Evolutionary conservation across 2,888 invertebrate genomes (phyloP).

Genomic region (Furcula furcula): DNA sequence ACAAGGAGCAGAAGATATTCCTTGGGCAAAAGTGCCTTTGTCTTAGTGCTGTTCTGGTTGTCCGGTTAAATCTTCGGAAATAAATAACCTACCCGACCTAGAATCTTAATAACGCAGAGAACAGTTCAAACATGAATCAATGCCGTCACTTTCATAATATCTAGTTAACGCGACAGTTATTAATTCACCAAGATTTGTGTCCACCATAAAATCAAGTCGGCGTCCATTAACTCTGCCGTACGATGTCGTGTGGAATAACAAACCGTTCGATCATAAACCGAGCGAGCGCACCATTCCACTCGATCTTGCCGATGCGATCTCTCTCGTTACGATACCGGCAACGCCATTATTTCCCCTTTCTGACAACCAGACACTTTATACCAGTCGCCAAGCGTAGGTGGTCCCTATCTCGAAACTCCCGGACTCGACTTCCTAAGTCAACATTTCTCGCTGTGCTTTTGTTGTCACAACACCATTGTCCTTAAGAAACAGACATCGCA

Average conservation of each 20-base stretch:
- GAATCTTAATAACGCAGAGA: too few relatives aligned
- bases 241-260: conserved; percentile 28
- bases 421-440: conserved; percentile 47
- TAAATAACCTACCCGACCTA: too few relatives aligned
- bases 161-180: conserved; percentile 21
- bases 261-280: conserved; percentile 46
- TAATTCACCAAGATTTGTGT: conserved; percentile 26
- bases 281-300: conserved; percentile 22
- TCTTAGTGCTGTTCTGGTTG: too few relatives aligned
- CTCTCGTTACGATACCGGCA: conserved; percentile 39
- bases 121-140: conserved; percentile 16
- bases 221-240: conserved; percentile 20
- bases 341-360: conserved; percentile 49
- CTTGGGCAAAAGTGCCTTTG: too few relatives aligned
- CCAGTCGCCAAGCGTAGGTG: conserved; percentile 57
- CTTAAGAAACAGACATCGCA: conserved; percentile 35
- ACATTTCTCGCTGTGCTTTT: conserved; percentile 65
- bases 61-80: too few relatives aligned
- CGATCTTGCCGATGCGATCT: conserved; percentile 43
- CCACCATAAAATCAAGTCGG: conserved; percentile 15
- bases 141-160: conserved; percentile 18
- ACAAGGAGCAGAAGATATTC: too few relatives aligned
- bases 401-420: conserved; percentile 49
- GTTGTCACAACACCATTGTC: conserved; percentile 58
- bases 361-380: conserved; percentile 45